Evolutionary conservation across 2,888 invertebrate species (phyloP), one percentile per base, ranked within the genome.

Genomic region (Hirudinaria manillensis): DNA sequence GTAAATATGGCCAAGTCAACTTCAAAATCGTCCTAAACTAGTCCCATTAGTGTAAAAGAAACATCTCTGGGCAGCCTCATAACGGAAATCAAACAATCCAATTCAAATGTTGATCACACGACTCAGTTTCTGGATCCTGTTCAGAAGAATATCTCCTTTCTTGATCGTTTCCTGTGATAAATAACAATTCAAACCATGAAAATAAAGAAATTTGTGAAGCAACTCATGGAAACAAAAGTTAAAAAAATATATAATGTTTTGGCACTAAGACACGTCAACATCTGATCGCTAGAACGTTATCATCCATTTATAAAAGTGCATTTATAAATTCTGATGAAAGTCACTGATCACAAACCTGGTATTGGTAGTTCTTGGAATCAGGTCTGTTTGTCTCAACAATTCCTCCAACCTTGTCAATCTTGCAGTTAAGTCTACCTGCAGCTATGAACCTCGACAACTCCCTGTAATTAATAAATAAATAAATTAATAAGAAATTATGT

Each of bases 101-200:
- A n/a, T 38, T 65, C 72, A 88, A 72, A 98, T 98, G 88, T 99
- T 99, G 86, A 99, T 99, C 81, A 99, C 98, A 84, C 98, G 91
- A 81, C 97, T 97, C 77, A 99, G 89, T 87, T 99, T 99, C 87
- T 99, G 99, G 81, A 99, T 94, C 83, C 99, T 90, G 86, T 98
- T 99, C 78, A 99, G 90, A 16, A 99, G 89, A 77, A 98, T 89
- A 87, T 99, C 99, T 10, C 99, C 99, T 86, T 99, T 97, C 83
- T 98, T 97, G 79, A 98, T 95, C 81, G 95, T 95, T 1, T 94
- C 85, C 86, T 86, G 81, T 56, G 83, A 84, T 21, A 29, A 76
- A 77, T 78, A 27, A 72, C 19, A 68, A 45, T 36, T 27, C 6
- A 61, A 61, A 24, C 61, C 24, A 61, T 61, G 4, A 61, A n/a